Evolutionary conservation across 2,888 invertebrate species (phyloP), one percentile per base, ranked within the genome.

Genomic region (Troilus luridus): DNA sequence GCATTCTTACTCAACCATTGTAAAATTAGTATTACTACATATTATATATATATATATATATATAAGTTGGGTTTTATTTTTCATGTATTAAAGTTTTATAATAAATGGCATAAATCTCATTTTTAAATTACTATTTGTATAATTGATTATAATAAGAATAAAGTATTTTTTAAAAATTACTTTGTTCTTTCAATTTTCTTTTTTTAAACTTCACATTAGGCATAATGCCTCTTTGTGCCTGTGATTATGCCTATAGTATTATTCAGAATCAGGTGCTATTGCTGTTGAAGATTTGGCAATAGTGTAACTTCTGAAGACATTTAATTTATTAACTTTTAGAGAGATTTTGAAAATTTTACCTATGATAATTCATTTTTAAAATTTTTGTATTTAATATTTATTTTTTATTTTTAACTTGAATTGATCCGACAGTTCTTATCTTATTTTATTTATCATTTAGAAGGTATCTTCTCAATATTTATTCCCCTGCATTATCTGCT

Each of bases 251-350:
- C 90, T 59, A 90, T 72, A 90, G 7, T 77, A 90, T 12, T n/a
- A 90, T 90, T 90, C 90, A 90, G 90, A 67, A 59, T 56, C 90
- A 90, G 90, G 90, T 90, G 72, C 90, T 90, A 59, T 77, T 56
- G 67, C 90, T 90, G 56, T 59, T 90, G 90, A 90, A 90, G 90
- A 54, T 77, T 90, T 24, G 56, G 90, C 67, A 56, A 59, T 90
- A 90, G 90, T 90, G 90, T 90, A 90, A 17, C 56, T 56, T 77
- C 90, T 90, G 90, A 90, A 90, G 72, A 90, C 90, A 90, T 14
- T 9, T 0, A 62, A 56, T n/a, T 85, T 85, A 54, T 56, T 54
- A 54, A 85, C 3, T 85, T n/a, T 24, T 24, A 67, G 12, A 67
- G n/a, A 14, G 19, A 17, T 14, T 67, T 24, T 12, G 24, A 24